Evolutionary conservation across 1,140 invertebrate genomes (phyloP).

Genomic region (Anastrepha ludens): DNA sequence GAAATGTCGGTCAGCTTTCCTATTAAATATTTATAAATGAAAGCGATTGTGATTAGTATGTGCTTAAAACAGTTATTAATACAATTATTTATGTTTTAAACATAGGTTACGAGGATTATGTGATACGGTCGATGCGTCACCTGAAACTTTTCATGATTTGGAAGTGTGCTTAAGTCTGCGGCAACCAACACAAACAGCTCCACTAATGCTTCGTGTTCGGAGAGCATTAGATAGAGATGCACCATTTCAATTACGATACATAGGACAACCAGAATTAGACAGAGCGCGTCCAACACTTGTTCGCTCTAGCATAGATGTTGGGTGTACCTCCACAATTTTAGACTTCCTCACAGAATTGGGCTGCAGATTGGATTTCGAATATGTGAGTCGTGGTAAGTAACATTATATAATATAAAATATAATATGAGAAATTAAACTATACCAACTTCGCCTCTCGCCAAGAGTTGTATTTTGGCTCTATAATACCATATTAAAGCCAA

Average conservation of each 20-base stretch:
- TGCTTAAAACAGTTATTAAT: too few species aligned
- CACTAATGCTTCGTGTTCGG: conserved; percentile 83
- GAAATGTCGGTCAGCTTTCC: too few species aligned
- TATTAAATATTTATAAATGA: too few species aligned
- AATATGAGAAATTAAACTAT: too few species aligned
- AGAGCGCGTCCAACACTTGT: conserved; percentile 92
- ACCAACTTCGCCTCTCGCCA: too few species aligned
- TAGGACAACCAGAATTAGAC: conserved; percentile 93
- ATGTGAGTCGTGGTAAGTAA: conserved; percentile 85
- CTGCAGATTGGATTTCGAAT: conserved; percentile 93
- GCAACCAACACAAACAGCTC: conserved; percentile 76
- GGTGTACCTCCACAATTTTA: conserved; percentile 89
- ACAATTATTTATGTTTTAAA: conserved; percentile 1
- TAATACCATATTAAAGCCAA: too few species aligned
- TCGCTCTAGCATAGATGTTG: conserved; percentile 92
- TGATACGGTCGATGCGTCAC: conserved; percentile 93
- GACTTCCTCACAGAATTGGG: conserved; percentile 95
- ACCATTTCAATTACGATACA: conserved; percentile 91
- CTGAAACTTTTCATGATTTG: conserved; percentile 94
- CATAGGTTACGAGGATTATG: conserved; percentile 87
- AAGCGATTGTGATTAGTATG: too few species aligned
- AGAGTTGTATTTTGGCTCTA: too few species aligned
- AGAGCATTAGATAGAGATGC: conserved; percentile 84
- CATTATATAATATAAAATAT: neutral
- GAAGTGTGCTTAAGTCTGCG: conserved; percentile 89